phyloP scores from a whole-genome alignment of 2,797 vertebrate species.

The Falco biarmicus region DNA sequence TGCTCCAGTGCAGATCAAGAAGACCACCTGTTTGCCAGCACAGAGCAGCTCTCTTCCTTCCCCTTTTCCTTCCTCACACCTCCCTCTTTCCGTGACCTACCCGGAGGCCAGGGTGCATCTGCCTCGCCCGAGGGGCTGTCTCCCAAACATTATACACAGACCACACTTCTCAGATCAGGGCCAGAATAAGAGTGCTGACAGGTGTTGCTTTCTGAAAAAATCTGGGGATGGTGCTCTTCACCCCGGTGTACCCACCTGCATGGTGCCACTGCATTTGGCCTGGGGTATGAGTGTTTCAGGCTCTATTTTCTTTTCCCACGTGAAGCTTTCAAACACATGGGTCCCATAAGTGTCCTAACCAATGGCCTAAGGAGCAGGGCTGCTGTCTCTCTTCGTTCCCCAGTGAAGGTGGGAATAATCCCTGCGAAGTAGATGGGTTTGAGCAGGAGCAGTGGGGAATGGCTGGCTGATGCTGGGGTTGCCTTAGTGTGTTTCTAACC shows the following conservation, averaged over 20 bases:
- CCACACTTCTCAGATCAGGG: neutral
- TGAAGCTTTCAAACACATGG: neutral
- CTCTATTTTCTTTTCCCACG: neutral
- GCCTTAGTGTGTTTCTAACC: neutral
- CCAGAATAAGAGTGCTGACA: neutral
- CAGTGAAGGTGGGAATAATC: neutral
- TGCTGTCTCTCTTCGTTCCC: neutral
- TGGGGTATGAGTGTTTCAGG: fast-evolving
- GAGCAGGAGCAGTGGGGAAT: neutral
- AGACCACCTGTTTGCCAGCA: neutral
- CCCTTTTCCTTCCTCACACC: neutral
- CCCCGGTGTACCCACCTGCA: fast-evolving
- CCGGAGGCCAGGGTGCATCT: neutral
- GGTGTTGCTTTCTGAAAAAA: neutral
- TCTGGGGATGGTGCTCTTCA: neutral
- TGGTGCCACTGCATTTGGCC: neutral
- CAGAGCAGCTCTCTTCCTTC: neutral
- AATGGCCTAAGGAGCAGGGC: neutral
- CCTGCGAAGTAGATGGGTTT: neutral
- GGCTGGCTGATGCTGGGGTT: neutral
- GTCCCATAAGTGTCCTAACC: neutral
- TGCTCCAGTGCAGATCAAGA: neutral
- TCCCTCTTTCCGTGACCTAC: neutral
- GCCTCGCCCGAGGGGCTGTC: neutral
- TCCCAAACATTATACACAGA: fast-evolving